phyloP scores from a whole-genome alignment of 2,888 invertebrate species.

The Brenthis ino region DNA sequence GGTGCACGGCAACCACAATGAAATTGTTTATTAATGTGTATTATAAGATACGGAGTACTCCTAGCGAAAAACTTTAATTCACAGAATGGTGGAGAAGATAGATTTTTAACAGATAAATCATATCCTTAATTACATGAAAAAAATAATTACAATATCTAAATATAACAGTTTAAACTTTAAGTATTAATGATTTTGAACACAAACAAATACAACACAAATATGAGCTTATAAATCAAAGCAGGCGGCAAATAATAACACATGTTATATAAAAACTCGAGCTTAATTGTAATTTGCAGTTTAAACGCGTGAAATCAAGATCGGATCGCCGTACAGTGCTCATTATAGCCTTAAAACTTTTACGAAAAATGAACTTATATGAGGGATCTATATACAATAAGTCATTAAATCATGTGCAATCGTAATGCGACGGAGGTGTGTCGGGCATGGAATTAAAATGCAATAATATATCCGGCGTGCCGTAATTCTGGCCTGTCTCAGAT shows the following conservation, averaged over 20 bases:
- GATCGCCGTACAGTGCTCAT: constrained; percentile 56
- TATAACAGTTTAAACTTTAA: too few species aligned
- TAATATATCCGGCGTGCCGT: constrained; percentile 72
- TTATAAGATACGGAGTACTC: neutral
- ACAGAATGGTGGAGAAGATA: neutral
- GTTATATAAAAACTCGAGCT: constrained; percentile 1
- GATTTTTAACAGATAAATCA: too few species aligned
- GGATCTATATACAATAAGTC: constrained; percentile 63
- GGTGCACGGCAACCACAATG: constrained; percentile 11
- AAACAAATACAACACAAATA: neutral
- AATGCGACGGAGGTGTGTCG: constrained; percentile 74
- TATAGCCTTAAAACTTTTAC: constrained; percentile 45
- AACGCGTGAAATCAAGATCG: constrained; percentile 56
- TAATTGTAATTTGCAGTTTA: constrained; percentile 7
- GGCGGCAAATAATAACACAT: neutral
- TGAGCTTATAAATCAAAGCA: neutral
- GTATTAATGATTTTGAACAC: too few species aligned
- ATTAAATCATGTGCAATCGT: constrained; percentile 72
- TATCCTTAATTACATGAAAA: too few species aligned
- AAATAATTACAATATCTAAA: too few species aligned
- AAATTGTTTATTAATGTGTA: constrained; percentile 6
- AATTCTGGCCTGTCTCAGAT: constrained; percentile 77
- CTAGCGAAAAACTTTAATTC: neutral
- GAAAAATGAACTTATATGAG: constrained; percentile 3
- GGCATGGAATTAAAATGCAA: constrained; percentile 77